phyloP scores from a whole-genome alignment of 2,797 vertebrate species.

The Pseudochirops corinnae region DNA sequence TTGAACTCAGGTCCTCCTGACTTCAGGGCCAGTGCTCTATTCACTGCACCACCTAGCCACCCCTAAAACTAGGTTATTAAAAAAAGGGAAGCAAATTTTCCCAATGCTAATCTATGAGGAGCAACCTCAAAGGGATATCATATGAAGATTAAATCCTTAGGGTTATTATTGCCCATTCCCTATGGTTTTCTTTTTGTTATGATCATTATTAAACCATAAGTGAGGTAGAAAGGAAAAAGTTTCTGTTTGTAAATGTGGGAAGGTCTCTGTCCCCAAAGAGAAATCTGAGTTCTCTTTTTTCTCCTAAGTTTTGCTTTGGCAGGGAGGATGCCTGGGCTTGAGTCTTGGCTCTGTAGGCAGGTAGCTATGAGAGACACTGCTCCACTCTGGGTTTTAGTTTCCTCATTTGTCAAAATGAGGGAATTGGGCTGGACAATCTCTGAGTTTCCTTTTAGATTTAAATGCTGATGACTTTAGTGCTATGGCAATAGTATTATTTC shows the following conservation, averaged over 20 bases:
- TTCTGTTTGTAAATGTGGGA: not conserved
- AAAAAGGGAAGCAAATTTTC: not conserved
- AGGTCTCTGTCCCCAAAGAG: not conserved
- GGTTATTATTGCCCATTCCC: not conserved
- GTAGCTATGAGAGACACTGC: not conserved
- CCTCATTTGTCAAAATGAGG: not conserved
- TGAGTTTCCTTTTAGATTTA: not conserved
- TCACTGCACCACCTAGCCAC: no score
- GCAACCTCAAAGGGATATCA: not conserved
- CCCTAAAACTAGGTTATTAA: not conserved
- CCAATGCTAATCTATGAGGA: no score
- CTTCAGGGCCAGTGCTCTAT: no score
- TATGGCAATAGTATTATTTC: not conserved
- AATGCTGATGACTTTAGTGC: not conserved
- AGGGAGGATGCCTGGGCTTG: not conserved
- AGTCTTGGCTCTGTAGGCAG: not conserved
- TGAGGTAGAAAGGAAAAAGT: not conserved
- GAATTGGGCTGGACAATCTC: not conserved
- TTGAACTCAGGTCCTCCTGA: no score
- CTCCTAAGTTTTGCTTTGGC: not conserved
- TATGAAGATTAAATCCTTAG: not conserved
- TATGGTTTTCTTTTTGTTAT: not conserved
- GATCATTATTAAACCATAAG: not conserved
- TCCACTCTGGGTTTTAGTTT: not conserved
- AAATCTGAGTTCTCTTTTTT: slow-evolving; percentile 16